These are phyloP conservation scores for Drosophila lacertosa DNA, from an alignment of 1,140 invertebrate species.

Conservation along the genomic window DNA sequence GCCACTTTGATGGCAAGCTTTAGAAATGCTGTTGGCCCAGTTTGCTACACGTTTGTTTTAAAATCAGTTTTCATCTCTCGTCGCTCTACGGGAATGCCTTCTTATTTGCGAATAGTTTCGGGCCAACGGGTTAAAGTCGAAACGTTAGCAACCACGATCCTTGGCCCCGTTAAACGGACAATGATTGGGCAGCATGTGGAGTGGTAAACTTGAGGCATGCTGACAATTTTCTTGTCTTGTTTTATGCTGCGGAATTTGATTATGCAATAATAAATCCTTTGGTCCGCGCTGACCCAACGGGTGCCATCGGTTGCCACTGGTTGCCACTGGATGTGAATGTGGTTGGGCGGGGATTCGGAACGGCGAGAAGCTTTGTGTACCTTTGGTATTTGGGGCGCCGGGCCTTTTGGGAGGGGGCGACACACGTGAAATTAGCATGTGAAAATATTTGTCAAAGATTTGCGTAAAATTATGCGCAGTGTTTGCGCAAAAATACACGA, in stretches of 20 bases:
- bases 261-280: slow-evolving; percentile 78
- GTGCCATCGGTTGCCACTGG: no score
- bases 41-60: slow-evolving; percentile 48
- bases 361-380: slow-evolving; percentile 47
- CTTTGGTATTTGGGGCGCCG: slow-evolving; percentile 65
- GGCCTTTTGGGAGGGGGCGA: background rate
- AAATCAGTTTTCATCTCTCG: slow-evolving; percentile 49
- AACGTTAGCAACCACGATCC: background rate
- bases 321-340: background rate
- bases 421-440: slow-evolving; percentile 79
- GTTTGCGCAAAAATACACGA: slow-evolving; percentile 71
- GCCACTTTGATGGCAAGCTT: slow-evolving; percentile 48
- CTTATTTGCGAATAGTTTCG: slow-evolving; percentile 48
- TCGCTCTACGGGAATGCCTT: slow-evolving; percentile 8
- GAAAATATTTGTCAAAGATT: slow-evolving; percentile 82
- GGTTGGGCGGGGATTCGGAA: background rate
- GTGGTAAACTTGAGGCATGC: slow-evolving; percentile 62
- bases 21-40: slow-evolving; percentile 72
- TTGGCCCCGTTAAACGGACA: background rate
- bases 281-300: no score
- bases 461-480: slow-evolving; percentile 79
- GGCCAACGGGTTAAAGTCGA: background rate
- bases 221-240: slow-evolving; percentile 75
- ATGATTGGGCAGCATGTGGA: slow-evolving; percentile 23
- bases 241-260: slow-evolving; percentile 73